Evolutionary conservation across 2,113 vertebrate genomes (phyloP).

Genomic region (Gasterosteus nipponicus): DNA sequence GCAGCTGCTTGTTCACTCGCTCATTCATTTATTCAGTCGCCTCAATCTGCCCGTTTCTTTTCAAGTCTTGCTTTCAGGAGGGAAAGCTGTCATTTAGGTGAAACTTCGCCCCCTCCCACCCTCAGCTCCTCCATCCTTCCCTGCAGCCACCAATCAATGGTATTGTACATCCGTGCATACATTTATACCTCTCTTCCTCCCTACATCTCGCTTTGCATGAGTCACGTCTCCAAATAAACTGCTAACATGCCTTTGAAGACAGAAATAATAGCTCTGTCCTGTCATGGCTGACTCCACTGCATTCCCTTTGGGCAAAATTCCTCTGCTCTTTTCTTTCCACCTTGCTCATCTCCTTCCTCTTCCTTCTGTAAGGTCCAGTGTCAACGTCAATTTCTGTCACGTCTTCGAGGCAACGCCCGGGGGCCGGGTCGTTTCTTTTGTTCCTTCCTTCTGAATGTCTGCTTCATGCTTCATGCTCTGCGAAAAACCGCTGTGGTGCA

Average conservation of each 20-base stretch:
- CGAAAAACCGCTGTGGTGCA: background rate
- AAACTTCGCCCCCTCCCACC: background rate
- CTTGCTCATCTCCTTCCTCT: background rate
- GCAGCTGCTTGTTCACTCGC: background rate
- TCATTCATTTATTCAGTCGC: constrained; percentile 12
- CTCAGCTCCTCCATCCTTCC: background rate
- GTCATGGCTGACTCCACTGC: background rate
- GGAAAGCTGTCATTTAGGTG: constrained; percentile 19
- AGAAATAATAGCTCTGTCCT: constrained; percentile 1
- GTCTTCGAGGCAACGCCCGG: constrained; percentile 31
- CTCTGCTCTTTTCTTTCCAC: background rate
- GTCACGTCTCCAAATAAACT: background rate
- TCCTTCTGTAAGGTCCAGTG: constrained; percentile 6
- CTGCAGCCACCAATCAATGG: background rate
- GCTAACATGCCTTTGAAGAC: background rate
- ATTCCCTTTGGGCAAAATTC: constrained; percentile 1
- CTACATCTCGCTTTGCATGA: background rate
- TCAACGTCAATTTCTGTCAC: constrained; percentile 40
- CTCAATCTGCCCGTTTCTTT: background rate
- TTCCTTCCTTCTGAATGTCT: background rate
- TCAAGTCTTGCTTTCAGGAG: constrained; percentile 13
- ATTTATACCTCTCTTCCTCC: background rate
- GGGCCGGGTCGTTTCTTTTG: constrained; percentile 8
- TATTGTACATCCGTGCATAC: too few species aligned
- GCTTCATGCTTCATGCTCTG: background rate